Percentiles rank a stretch among this genome's conserved stretches.
phyloP scores from a whole-genome alignment of 2,797 vertebrate genomes.

The Vespertilio murinus region DNA sequence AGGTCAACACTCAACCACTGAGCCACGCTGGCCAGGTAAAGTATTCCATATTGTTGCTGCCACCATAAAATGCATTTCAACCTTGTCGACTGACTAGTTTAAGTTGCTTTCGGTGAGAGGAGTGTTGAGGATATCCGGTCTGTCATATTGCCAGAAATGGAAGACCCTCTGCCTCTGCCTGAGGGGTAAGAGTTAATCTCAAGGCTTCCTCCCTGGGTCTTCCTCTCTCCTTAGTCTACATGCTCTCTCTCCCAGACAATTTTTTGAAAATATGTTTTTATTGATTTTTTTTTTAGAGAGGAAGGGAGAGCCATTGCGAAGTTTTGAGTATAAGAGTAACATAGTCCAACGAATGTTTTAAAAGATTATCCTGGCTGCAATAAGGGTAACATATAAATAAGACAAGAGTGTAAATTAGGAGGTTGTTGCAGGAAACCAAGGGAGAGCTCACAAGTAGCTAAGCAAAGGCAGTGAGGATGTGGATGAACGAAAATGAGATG shows the following conservation, averaged over 20 bases:
- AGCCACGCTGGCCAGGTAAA: neutral
- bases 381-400: neutral
- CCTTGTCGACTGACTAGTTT: neutral
- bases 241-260: neutral
- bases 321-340: neutral
- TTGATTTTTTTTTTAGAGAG: neutral
- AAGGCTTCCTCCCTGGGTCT: neutral
- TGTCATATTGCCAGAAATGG: neutral
- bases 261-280: too few species aligned
- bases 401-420: slow-evolving; percentile 1
- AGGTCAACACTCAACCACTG: too few species aligned
- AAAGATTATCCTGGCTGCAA: slow-evolving; percentile 1
- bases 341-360: neutral
- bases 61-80: slow-evolving; percentile 36
- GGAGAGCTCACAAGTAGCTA: neutral
- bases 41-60: neutral
- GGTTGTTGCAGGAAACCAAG: neutral
- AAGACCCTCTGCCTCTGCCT: neutral
- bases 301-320: neutral
- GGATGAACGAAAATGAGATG: neutral
- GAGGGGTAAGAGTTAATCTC: neutral
- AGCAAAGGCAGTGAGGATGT: neutral
- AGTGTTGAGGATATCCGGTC: neutral
- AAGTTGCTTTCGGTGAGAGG: neutral
- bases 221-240: neutral